Evolutionary conservation across 2,113 vertebrate species (phyloP).

Genomic region (Sula dactylatra): DNA sequence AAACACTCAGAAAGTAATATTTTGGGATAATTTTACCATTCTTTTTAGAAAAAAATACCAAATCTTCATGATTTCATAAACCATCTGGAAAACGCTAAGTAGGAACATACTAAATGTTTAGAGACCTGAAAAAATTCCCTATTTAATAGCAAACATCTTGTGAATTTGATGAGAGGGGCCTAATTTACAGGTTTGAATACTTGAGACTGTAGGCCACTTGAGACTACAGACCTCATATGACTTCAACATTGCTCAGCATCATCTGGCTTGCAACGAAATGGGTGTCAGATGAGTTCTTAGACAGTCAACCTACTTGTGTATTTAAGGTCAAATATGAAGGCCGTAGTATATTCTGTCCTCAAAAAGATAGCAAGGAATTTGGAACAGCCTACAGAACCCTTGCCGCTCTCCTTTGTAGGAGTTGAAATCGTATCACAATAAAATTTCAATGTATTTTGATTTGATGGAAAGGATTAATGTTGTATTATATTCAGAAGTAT

Average conservation of each 20-base stretch:
- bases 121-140: neutral
- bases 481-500: neutral
- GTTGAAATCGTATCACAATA: neutral
- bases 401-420: neutral
- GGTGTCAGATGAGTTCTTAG: neutral
- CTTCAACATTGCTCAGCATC: neutral
- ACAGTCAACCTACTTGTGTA: neutral
- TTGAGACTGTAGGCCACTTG: neutral
- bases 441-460: neutral
- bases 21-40: neutral
- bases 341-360: neutral
- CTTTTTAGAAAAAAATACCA: accelerated
- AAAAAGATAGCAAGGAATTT: neutral
- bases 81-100: neutral
- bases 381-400: neutral
- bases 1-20: neutral
- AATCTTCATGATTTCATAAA: neutral
- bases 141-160: neutral
- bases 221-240: neutral
- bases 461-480: neutral
- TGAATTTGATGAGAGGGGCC: neutral
- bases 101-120: neutral
- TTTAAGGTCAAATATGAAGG: neutral
- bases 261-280: neutral
- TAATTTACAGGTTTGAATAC: neutral